Conservation (phyloP, 2,888 invertebrate genomes). For the Mythimna pallens region DNA sequence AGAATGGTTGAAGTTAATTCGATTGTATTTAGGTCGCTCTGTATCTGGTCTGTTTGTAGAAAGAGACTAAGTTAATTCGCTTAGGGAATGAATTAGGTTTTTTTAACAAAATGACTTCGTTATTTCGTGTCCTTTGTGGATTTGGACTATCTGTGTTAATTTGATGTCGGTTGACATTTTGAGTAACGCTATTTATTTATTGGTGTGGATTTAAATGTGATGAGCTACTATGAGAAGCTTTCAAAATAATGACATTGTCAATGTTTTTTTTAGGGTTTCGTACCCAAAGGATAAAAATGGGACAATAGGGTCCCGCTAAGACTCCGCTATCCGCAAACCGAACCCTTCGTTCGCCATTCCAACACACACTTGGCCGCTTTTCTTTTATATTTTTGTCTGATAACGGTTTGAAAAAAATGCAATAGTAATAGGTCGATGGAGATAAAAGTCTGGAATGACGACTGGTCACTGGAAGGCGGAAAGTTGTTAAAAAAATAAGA, state of each 20-base stretch:
- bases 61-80: slow-evolving; percentile 15
- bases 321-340: no score
- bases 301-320: no score
- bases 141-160: neutral
- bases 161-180: neutral
- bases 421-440: no score
- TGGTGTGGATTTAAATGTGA: neutral
- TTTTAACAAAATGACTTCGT: slow-evolving; percentile 6
- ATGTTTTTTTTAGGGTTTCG: no score
- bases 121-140: slow-evolving; percentile 5
- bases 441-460: no score
- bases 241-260: no score
- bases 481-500: neutral
- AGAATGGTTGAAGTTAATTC: slow-evolving; percentile 29
- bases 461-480: no score
- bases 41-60: slow-evolving; percentile 3
- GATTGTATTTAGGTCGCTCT: slow-evolving; percentile 6
- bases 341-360: no score
- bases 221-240: neutral
- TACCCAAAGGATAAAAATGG: no score
- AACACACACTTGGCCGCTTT: no score
- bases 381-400: no score
- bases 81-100: slow-evolving; percentile 9
- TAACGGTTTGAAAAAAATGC: no score
- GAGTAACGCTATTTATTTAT: neutral